These are phyloP conservation scores for Stegana nigrithorax DNA, from an alignment of 2,888 invertebrate genomes.

Conservation along the genomic window DNA sequence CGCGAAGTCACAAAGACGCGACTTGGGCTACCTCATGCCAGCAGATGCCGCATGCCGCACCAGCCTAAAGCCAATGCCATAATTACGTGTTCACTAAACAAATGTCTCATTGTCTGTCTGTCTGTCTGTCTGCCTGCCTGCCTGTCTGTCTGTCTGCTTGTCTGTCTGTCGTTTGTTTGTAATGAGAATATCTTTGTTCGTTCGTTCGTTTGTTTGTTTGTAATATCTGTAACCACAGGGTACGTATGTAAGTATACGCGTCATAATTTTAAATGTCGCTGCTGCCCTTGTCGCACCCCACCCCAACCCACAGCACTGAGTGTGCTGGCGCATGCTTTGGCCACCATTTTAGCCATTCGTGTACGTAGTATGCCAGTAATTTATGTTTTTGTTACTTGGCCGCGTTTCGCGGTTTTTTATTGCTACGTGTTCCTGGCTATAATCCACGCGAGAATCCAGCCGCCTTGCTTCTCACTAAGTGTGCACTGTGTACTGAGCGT, in stretches of 20 bases:
- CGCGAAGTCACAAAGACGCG: too few relatives aligned
- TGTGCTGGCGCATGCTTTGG: neutral
- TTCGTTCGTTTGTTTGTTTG: constrained; percentile 5
- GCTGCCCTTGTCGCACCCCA: neutral
- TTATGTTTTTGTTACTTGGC: constrained; percentile 66
- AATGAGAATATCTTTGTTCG: constrained; percentile 3
- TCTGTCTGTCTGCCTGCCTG: too few relatives aligned
- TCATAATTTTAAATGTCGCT: neutral
- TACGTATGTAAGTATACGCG: too few relatives aligned
- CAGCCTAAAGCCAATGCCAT: neutral
- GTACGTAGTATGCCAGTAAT: constrained; percentile 43
- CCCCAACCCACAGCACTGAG: neutral
- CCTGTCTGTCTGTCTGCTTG: too few relatives aligned
- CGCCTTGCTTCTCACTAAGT: too few relatives aligned
- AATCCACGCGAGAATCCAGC: constrained; percentile 2
- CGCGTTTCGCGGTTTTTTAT: constrained; percentile 66
- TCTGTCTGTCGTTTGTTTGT: constrained; percentile 9
- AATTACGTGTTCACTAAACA: constrained; percentile 5
- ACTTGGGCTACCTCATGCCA: too few relatives aligned
- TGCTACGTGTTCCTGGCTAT: constrained; percentile 45
- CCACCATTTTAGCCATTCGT: neutral
- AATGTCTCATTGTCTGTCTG: too few relatives aligned
- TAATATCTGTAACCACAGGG: neutral
- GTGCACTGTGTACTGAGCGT: too few relatives aligned
- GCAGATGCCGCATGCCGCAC: neutral